These are phyloP conservation scores for Chamaetylas fuelleborni DNA, from an alignment of 2,113 vertebrate genomes.

Conservation along the genomic window DNA sequence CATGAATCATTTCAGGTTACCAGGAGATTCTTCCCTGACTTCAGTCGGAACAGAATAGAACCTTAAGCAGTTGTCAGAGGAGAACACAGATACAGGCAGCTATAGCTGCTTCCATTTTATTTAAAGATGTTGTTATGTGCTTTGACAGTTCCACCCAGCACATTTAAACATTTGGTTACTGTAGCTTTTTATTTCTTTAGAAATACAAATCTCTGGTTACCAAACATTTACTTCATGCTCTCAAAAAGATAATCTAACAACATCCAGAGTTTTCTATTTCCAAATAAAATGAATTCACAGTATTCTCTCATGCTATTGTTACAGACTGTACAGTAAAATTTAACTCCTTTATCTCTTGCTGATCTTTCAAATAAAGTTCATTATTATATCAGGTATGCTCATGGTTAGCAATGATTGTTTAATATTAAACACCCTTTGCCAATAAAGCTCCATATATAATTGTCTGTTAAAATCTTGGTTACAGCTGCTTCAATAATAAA, in stretches of 20 bases:
- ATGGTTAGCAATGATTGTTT: conserved; percentile 67
- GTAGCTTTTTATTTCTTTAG: conserved; percentile 35
- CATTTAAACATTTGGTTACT: conserved; percentile 48
- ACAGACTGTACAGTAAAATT: conserved; percentile 54
- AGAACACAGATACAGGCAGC: neutral
- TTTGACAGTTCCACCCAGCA: conserved; percentile 55
- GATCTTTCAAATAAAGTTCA: conserved; percentile 61
- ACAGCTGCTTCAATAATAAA: conserved; percentile 52
- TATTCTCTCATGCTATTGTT: conserved; percentile 53
- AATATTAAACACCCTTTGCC: conserved; percentile 62
- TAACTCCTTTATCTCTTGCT: conserved; percentile 65
- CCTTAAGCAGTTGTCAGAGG: neutral
- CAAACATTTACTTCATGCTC: conserved; percentile 65
- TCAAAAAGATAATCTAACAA: conserved; percentile 69
- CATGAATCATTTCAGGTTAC: neutral
- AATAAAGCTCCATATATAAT: conserved; percentile 48
- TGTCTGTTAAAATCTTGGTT: conserved; percentile 50
- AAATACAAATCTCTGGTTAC: conserved; percentile 67
- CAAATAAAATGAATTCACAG: conserved; percentile 57
- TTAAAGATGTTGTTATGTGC: conserved; percentile 59
- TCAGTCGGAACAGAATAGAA: neutral
- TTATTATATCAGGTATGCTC: conserved; percentile 72
- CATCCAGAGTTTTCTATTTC: conserved; percentile 66
- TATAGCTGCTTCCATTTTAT: conserved; percentile 14
- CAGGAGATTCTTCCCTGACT: neutral